A percentile compares a stretch with the other conserved stretches of the same genome.
Evolutionary conservation across 2,113 vertebrate genomes (phyloP).

Genomic region (Eublepharis macularius): DNA sequence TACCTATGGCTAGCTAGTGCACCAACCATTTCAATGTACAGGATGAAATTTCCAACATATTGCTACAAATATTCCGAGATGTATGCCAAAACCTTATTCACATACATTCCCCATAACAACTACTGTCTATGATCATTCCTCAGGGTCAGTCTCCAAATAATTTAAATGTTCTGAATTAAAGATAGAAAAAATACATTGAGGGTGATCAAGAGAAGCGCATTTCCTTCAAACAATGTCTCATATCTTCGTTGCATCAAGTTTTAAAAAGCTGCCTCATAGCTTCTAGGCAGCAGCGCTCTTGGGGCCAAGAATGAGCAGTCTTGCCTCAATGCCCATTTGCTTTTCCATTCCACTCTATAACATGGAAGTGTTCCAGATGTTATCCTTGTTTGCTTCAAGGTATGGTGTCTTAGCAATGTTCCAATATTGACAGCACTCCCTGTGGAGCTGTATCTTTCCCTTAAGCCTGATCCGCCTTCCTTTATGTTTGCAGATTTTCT

Average conservation of each 20-base stretch:
- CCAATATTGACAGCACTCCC: conserved; percentile 29
- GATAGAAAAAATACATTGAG: background rate
- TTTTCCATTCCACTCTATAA: background rate
- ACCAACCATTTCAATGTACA: background rate
- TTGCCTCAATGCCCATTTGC: background rate
- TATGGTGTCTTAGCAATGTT: conserved; percentile 27
- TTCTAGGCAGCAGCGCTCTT: background rate
- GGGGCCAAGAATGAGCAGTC: background rate
- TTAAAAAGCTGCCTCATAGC: background rate
- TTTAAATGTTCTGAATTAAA: background rate
- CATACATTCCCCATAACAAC: background rate
- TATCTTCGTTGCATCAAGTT: background rate
- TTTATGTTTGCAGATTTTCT: conserved; percentile 24
- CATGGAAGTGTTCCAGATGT: background rate
- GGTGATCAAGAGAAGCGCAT: background rate
- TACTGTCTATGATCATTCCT: background rate
- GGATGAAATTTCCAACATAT: background rate
- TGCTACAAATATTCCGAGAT: background rate
- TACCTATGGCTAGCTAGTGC: background rate
- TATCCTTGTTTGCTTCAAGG: conserved; percentile 14
- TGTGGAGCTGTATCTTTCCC: conserved; percentile 6
- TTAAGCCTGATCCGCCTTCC: background rate
- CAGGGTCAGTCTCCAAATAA: background rate
- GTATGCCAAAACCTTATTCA: background rate
- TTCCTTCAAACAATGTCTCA: background rate